Evolutionary conservation across 2,888 invertebrate genomes (phyloP).

Genomic region (Lasioglossum marginatum): DNA sequence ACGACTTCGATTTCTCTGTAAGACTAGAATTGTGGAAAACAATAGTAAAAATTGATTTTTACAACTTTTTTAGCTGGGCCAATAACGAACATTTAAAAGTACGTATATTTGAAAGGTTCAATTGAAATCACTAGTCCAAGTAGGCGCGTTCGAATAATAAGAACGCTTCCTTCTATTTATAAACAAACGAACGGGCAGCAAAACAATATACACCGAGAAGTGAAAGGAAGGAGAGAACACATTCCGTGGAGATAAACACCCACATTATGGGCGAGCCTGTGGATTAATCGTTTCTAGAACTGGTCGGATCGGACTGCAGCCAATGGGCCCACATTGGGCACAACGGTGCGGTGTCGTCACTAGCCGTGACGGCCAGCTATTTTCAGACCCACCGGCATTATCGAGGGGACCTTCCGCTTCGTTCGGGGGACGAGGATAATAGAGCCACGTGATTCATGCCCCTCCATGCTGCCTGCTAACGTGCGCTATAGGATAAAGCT

Average conservation of each 20-base stretch:
- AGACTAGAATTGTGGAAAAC: too few relatives aligned
- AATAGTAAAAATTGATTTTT: too few relatives aligned
- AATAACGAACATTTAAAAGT: too few relatives aligned
- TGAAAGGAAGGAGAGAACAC: background rate
- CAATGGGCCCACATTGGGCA: conserved; percentile 63
- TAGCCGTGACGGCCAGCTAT: conserved; percentile 70
- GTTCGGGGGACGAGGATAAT: conserved; percentile 38
- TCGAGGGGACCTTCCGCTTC: conserved; percentile 31
- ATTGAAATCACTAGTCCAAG: too few relatives aligned
- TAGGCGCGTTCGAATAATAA: too few relatives aligned
- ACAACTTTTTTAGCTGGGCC: too few relatives aligned
- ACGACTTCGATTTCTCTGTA: too few relatives aligned
- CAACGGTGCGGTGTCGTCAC: conserved; percentile 55
- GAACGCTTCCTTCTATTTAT: background rate
- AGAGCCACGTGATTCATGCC: conserved; percentile 24
- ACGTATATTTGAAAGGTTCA: too few relatives aligned
- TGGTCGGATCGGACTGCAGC: background rate
- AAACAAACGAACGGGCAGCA: background rate
- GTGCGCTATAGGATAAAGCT: background rate
- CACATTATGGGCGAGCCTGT: background rate
- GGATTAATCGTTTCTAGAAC: conserved; percentile 1
- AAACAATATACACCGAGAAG: background rate
- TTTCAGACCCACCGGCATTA: conserved; percentile 70
- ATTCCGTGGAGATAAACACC: conserved; percentile 3
- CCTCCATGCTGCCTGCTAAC: background rate